Percentiles rank a stretch among this genome's conserved stretches.
Conservation (phyloP, 2,113 vertebrate species). For the Phasianus colchicus region DNA sequence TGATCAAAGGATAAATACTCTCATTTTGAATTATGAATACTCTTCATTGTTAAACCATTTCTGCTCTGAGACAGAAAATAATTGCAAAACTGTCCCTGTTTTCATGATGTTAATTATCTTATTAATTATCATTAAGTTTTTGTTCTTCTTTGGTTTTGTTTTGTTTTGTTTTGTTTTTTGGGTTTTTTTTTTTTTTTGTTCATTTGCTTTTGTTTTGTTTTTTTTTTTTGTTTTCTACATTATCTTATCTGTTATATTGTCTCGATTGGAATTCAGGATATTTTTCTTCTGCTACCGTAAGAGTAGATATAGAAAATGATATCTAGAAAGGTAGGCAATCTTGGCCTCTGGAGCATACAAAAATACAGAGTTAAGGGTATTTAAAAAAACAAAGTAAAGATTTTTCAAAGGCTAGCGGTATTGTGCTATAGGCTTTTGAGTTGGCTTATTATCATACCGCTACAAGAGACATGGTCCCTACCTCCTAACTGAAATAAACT, state of each 20-base stretch:
- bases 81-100: neutral
- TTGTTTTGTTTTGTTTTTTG: neutral
- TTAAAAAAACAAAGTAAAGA: neutral
- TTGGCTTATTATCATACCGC: neutral
- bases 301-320: neutral
- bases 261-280: neutral
- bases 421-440: neutral
- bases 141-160: too few relatives aligned
- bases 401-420: neutral
- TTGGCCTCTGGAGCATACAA: neutral
- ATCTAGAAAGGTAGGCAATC: neutral
- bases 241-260: neutral
- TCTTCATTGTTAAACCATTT: neutral
- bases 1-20: neutral
- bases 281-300: neutral
- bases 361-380: neutral
- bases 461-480: neutral
- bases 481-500: neutral
- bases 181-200: neutral
- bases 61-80: neutral
- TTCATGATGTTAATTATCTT: neutral
- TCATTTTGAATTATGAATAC: neutral
- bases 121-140: neutral
- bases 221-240: neutral
- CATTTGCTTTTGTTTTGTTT: neutral